A percentile compares a stretch with the other conserved stretches of the same genome.
Conservation (phyloP, 2,888 invertebrate genomes). For the Nasonovia ribisnigri region DNA sequence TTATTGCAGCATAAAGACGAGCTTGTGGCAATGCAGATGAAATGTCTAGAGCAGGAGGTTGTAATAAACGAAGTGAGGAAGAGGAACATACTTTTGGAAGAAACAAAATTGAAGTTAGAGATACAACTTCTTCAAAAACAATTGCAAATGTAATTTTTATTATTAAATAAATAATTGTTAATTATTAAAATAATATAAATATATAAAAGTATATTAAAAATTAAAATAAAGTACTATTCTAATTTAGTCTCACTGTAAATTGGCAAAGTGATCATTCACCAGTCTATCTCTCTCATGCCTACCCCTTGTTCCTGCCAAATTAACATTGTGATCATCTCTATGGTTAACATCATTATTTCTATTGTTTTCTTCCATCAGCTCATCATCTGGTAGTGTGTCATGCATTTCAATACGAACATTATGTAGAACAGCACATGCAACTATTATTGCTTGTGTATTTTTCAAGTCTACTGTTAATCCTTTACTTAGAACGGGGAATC, state of each 20-base stretch:
- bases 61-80: not conserved
- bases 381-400: not conserved
- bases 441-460: not conserved
- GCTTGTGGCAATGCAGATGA: not conserved
- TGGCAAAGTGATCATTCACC: not conserved
- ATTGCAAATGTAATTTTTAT: not conserved
- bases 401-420: conserved; percentile 1
- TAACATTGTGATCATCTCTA: not conserved
- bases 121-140: not conserved
- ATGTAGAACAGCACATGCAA: not conserved
- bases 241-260: not conserved
- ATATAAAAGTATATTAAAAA: not conserved
- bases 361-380: not conserved
- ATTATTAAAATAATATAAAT: too few species aligned
- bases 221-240: not conserved
- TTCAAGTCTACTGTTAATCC: not conserved
- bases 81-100: not conserved
- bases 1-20: not conserved
- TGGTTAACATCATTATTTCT: not conserved
- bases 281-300: not conserved
- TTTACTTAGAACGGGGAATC: not conserved
- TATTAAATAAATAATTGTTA: too few species aligned
- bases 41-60: not conserved
- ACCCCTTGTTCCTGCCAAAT: not conserved
- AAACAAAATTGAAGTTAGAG: not conserved